phyloP scores from a whole-genome alignment of 2,797 vertebrate genomes.

The Tinamus major region DNA sequence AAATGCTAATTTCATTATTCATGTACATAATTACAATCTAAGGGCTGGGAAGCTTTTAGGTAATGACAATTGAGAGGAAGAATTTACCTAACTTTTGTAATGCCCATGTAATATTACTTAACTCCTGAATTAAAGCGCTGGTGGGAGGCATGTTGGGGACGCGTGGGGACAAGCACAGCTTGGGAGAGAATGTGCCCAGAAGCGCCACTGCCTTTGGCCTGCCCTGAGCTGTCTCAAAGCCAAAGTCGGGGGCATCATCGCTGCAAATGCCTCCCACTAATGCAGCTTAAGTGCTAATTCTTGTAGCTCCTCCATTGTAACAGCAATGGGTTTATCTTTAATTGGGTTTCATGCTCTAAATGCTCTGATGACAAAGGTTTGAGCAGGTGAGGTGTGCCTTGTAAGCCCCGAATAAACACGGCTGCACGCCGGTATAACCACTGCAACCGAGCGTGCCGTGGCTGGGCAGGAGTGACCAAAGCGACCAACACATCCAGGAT shows the following conservation, averaged over 20 bases:
- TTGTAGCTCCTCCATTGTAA: slow-evolving; percentile 66
- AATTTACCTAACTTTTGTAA: slow-evolving; percentile 73
- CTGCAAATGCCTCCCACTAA: slow-evolving; percentile 57
- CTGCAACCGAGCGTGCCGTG: not conserved
- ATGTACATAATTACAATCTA: slow-evolving; percentile 71
- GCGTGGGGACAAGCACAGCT: fast-evolving
- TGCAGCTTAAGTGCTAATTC: slow-evolving; percentile 75
- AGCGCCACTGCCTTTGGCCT: not conserved
- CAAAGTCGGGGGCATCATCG: slow-evolving; percentile 49
- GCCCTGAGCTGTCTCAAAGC: slow-evolving; percentile 51
- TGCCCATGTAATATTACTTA: slow-evolving; percentile 40
- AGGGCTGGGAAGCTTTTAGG: slow-evolving; percentile 66
- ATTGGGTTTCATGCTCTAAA: slow-evolving; percentile 77
- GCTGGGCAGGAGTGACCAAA: not conserved
- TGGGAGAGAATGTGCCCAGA: not conserved
- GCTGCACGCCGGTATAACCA: not conserved
- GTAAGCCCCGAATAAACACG: slow-evolving; percentile 14
- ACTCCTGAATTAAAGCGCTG: slow-evolving; percentile 22
- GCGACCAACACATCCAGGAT: fast-evolving
- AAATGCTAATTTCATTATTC: slow-evolving; percentile 77
- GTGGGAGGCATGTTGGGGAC: fast-evolving
- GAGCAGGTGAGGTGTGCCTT: slow-evolving; percentile 69
- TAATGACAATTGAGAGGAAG: slow-evolving; percentile 63
- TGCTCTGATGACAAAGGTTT: slow-evolving; percentile 68
- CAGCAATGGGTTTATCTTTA: slow-evolving; percentile 70